These are phyloP conservation scores for Lates japonicus DNA, from an alignment of 2,797 vertebrate genomes.

Conservation along the genomic window DNA sequence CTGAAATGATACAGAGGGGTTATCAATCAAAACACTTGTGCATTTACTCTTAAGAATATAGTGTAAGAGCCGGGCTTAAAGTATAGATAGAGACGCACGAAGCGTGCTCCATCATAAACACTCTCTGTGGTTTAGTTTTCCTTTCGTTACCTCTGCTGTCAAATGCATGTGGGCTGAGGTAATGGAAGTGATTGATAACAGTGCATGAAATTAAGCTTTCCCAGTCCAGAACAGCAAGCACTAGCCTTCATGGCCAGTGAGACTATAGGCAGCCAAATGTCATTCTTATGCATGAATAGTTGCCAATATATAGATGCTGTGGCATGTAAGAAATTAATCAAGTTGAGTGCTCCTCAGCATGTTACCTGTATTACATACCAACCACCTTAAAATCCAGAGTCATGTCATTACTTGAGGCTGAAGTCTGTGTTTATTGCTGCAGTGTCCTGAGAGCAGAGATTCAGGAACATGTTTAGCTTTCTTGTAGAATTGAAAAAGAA, in stretches of 20 bases:
- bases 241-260: slow-evolving; percentile 5
- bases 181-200: slow-evolving; percentile 70
- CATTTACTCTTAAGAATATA: slow-evolving; percentile 53
- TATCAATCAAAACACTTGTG: slow-evolving; percentile 72
- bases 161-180: slow-evolving; percentile 52
- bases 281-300: slow-evolving; percentile 34
- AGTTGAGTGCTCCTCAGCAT: slow-evolving; percentile 8
- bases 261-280: slow-evolving; percentile 29
- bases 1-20: slow-evolving; percentile 65
- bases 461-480: neutral
- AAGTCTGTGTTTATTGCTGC: too few species aligned
- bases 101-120: slow-evolving; percentile 67
- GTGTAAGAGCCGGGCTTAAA: slow-evolving; percentile 51
- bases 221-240: slow-evolving; percentile 33
- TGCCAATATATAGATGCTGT: slow-evolving; percentile 25
- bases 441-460: too few species aligned
- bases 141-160: slow-evolving; percentile 67
- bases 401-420: too few species aligned
- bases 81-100: slow-evolving; percentile 56
- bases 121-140: slow-evolving; percentile 54
- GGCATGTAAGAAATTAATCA: slow-evolving; percentile 24
- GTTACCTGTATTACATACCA: neutral
- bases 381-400: too few species aligned
- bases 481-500: neutral
- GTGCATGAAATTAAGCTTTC: slow-evolving; percentile 57